Evolutionary conservation across 2,888 invertebrate genomes (phyloP).

Genomic region (Tuberolachnus salignus): DNA sequence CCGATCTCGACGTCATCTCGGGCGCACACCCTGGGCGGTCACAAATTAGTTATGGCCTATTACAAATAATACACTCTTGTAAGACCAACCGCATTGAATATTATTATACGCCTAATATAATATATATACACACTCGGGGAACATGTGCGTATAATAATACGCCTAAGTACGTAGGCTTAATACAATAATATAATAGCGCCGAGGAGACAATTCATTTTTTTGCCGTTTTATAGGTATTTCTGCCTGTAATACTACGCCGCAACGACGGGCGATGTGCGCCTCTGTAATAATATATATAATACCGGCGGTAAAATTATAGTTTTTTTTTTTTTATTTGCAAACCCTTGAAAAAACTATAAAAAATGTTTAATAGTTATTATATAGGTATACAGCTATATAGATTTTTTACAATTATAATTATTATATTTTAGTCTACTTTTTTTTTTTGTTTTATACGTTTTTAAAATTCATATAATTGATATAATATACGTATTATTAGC

Average conservation of each 20-base stretch:
- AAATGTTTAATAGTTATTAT: not conserved
- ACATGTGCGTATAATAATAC: not conserved
- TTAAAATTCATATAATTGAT: too few relatives aligned
- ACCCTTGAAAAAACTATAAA: too few relatives aligned
- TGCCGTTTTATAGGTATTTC: too few relatives aligned
- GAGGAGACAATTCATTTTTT: conserved; percentile 6
- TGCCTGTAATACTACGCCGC: not conserved
- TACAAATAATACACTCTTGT: conserved; percentile 17
- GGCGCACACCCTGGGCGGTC: conserved; percentile 52
- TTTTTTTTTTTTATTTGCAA: too few relatives aligned
- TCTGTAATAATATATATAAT: too few relatives aligned
- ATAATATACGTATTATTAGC: too few relatives aligned
- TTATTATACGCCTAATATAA: conserved; percentile 25
- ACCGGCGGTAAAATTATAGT: too few relatives aligned
- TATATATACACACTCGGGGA: not conserved
- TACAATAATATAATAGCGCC: not conserved
- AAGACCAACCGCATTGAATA: conserved; percentile 54
- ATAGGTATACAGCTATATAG: not conserved
- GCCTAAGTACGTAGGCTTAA: too few relatives aligned
- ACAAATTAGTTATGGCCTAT: conserved; percentile 56
- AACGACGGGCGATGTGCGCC: too few relatives aligned
- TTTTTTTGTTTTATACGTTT: too few relatives aligned
- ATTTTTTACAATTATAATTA: not conserved
- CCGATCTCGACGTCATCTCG: conserved; percentile 38
- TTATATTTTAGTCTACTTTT: too few relatives aligned